Conservation (phyloP, 1,140 invertebrate genomes). For the Drosophila varians region DNA sequence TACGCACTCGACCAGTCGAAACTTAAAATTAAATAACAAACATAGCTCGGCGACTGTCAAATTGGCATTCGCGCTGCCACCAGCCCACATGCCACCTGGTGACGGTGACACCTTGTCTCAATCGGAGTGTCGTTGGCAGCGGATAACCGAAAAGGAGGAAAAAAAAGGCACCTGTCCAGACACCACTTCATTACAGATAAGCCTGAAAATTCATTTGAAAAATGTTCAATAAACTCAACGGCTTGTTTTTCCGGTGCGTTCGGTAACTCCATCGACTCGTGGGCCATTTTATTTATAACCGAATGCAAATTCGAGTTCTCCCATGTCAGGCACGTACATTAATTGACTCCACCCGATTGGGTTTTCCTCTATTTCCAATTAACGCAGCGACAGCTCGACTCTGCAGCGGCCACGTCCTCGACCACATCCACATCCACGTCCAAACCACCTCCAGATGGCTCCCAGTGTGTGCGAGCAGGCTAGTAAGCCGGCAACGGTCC, state of each 20-base stretch:
- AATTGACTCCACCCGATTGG: slow-evolving; percentile 52
- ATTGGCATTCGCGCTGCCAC: slow-evolving; percentile 5
- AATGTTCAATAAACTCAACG: slow-evolving; percentile 74
- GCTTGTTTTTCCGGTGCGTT: slow-evolving; percentile 78
- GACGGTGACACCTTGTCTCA: slow-evolving; percentile 17
- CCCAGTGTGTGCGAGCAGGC: slow-evolving; percentile 74
- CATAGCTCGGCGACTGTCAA: neutral
- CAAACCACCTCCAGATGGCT: slow-evolving; percentile 59
- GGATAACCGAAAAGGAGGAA: slow-evolving; percentile 18
- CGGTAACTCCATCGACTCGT: slow-evolving; percentile 21
- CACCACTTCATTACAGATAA: slow-evolving; percentile 31
- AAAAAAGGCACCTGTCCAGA: slow-evolving; percentile 31
- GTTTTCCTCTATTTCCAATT: slow-evolving; percentile 27
- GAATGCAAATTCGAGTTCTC: slow-evolving; percentile 65
- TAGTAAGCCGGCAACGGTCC: neutral
- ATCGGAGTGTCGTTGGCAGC: slow-evolving; percentile 46
- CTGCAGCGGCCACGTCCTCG: slow-evolving; percentile 53
- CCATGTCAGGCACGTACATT: slow-evolving; percentile 56
- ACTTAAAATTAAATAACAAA: slow-evolving; percentile 2
- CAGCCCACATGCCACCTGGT: slow-evolving; percentile 30
- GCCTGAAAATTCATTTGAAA: slow-evolving; percentile 23
- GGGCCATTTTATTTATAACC: slow-evolving; percentile 29
- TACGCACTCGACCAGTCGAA: slow-evolving; percentile 18
- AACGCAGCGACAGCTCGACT: slow-evolving; percentile 67
- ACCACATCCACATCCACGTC: slow-evolving; percentile 2